Conservation (phyloP, 2,888 invertebrate genomes). For the Halictus quadricinctus region DNA sequence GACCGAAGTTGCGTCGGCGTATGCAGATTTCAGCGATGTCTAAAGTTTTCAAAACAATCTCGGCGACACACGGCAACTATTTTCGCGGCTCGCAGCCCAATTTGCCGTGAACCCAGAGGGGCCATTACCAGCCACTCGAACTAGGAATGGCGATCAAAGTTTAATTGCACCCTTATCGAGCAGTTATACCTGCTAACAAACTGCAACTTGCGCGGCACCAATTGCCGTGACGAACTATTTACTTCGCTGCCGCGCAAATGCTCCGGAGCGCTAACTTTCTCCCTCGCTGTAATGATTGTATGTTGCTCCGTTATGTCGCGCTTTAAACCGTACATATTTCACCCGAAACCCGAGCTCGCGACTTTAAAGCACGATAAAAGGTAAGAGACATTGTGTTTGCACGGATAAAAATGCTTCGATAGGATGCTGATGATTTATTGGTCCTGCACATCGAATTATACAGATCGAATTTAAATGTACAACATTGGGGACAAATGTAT, state of each 20-base stretch:
- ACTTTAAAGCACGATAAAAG: background rate
- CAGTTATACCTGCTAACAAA: constrained; percentile 71
- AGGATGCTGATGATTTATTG: constrained; percentile 56
- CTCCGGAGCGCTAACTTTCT: constrained; percentile 17
- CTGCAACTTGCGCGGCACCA: constrained; percentile 63
- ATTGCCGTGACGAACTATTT: constrained; percentile 57
- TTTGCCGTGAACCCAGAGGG: constrained; percentile 63
- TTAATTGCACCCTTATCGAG: constrained; percentile 76
- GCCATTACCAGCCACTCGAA: constrained; percentile 69
- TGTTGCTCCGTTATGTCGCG: background rate
- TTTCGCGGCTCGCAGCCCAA: constrained; percentile 64
- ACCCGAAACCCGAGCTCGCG: background rate
- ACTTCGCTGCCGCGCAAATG: constrained; percentile 36
- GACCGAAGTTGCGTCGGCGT: constrained; percentile 39
- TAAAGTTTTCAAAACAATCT: constrained; percentile 58
- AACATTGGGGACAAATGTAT: background rate
- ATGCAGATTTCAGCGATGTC: constrained; percentile 55
- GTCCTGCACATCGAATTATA: constrained; percentile 56
- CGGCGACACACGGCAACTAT: constrained; percentile 57
- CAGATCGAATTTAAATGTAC: constrained; percentile 37
- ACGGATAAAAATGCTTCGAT: background rate
- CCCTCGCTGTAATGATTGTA: background rate
- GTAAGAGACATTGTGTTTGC: background rate
- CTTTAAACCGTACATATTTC: background rate
- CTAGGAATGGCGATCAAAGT: constrained; percentile 74